Base-by-base conservation (phyloP, 1,140 invertebrate genomes). In the Pissodes strobi region DNA sequence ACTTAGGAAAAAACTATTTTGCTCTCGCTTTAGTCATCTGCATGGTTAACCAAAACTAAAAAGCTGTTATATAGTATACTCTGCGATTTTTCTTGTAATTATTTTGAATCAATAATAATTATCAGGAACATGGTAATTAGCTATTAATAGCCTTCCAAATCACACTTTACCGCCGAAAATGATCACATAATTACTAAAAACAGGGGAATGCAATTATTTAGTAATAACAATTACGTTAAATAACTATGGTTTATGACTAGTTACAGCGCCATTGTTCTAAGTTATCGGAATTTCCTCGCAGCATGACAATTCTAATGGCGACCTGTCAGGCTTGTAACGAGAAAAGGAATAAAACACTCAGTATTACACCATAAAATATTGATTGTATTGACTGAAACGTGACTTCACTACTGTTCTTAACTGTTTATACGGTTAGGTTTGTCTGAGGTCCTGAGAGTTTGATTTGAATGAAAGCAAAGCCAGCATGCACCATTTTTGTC, bases 311-410 rank as follows among this genome's bases (percentile, higher is more conserved):
- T 45, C 55, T 58, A 58, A 58, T 58, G 55, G 55, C 39, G 41
- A 58, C 55, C 41, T 58, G 55, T 58, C 55, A 58, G 41, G 23
- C 55, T 46, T 13, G 55, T 58, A 45, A 58, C 41, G 55, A 58
- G 55, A 58, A 58, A 58, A 58, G 55, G 46, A 58, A 58, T 58
- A 58, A 58, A 58, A 58, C 55, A 58, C 41, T 45, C 39, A 19
- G 41, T 58, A 58, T 58, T 58, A 58, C 55, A 58, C 55, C 55
- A 58, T 58, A 58, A 58, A 58, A 58, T 58, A 58, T 58, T 58
- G 55, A 58, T 58, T 58, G 55, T 58, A 58, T 58, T 58, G 39
- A 46, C 21, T 58, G 55, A 58, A 58, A 58, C 55, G 55, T 58
- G 55, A 58, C 55, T 58, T 45, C 25, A 58, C 55, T 58, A 58